Conservation (phyloP, 2,888 invertebrate species). For the Halictus quadricinctus region DNA sequence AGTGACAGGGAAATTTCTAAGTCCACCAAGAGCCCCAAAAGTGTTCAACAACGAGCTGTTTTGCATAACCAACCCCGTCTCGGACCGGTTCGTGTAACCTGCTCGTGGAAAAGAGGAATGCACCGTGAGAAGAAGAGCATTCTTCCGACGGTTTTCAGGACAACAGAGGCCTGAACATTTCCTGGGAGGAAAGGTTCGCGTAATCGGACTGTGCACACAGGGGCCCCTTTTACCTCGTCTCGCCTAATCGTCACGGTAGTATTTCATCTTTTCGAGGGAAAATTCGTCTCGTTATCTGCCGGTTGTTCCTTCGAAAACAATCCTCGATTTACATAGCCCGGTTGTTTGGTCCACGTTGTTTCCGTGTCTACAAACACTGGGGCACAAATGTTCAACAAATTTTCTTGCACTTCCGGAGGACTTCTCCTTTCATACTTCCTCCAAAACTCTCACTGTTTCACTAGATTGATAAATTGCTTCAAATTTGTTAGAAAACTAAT, state of each 20-base stretch:
- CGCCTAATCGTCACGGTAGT: slow-evolving; percentile 40
- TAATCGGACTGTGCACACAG: slow-evolving; percentile 61
- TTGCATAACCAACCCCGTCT: slow-evolving; percentile 44
- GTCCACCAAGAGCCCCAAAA: background rate
- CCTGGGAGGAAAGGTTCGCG: slow-evolving; percentile 24
- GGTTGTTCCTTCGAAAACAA: slow-evolving; percentile 11
- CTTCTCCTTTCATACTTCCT: too few relatives aligned
- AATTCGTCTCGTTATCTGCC: slow-evolving; percentile 40
- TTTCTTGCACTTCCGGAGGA: background rate
- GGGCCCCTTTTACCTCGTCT: slow-evolving; percentile 23
- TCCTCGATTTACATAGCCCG: slow-evolving; percentile 9
- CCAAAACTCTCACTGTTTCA: background rate
- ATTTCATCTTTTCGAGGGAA: slow-evolving; percentile 31
- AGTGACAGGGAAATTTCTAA: background rate
- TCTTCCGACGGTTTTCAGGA: slow-evolving; percentile 21
- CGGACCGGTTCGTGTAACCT: slow-evolving; percentile 52
- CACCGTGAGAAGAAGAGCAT: slow-evolving; percentile 45
- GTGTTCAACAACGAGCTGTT: background rate
- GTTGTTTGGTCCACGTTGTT: background rate
- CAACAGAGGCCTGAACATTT: slow-evolving; percentile 40
- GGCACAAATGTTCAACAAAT: background rate
- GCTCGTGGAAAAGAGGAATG: slow-evolving; percentile 27
- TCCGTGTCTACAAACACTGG: background rate
- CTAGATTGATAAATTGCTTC: background rate
- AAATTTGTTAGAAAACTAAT: background rate